phyloP scores from a whole-genome alignment of 2,113 vertebrate genomes.

The Caranx melampygus region DNA sequence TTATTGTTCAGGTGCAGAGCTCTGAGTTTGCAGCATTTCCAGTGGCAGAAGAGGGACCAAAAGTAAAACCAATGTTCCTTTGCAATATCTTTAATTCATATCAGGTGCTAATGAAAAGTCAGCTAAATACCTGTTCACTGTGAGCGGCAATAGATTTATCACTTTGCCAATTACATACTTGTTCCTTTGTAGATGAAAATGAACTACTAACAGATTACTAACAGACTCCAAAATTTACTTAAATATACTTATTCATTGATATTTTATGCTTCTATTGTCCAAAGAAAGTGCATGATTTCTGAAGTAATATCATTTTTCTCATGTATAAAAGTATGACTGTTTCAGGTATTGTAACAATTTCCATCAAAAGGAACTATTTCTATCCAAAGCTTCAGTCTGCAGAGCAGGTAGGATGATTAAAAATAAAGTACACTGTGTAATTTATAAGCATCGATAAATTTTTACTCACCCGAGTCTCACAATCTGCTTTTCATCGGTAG shows the following conservation, averaged over 20 bases:
- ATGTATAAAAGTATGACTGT: background rate
- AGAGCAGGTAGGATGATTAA: background rate
- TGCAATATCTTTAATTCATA: background rate
- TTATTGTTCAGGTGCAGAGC: conserved; percentile 3
- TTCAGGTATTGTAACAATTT: background rate
- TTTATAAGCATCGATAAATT: background rate
- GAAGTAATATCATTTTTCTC: background rate
- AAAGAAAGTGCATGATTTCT: background rate
- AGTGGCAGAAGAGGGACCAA: background rate
- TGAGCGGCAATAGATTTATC: background rate
- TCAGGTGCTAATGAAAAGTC: background rate
- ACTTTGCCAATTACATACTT: background rate
- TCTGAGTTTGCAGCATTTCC: conserved; percentile 4
- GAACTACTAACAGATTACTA: background rate
- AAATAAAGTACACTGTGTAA: background rate
- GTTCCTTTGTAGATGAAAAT: background rate
- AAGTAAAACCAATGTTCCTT: background rate
- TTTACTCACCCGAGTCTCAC: background rate
- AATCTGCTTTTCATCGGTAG: background rate
- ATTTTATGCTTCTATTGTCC: no score
- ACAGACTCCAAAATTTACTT: no score
- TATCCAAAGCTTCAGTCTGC: background rate
- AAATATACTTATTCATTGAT: background rate
- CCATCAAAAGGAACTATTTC: background rate
- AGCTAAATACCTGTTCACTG: background rate